Evolutionary conservation across 2,888 invertebrate genomes (phyloP).

Genomic region (Melanargia galathea): DNA sequence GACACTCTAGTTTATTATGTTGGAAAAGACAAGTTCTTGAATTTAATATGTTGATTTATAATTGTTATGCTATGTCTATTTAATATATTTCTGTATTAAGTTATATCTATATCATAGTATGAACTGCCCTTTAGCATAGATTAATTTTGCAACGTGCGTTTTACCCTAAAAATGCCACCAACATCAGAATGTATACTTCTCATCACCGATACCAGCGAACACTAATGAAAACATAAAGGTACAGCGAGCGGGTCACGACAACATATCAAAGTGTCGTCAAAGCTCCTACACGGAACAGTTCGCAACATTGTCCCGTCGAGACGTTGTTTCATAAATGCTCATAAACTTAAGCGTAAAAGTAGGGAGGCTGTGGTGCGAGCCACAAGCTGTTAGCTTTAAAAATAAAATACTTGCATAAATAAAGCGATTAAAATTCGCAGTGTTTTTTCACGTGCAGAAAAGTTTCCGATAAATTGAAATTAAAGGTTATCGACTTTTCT

Average conservation of each 20-base stretch:
- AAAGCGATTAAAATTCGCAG: too few relatives aligned
- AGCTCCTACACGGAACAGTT: constrained; percentile 66
- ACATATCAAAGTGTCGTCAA: constrained; percentile 62
- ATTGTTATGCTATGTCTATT: too few relatives aligned
- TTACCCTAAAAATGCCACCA: too few relatives aligned
- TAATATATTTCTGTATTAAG: too few relatives aligned
- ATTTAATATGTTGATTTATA: too few relatives aligned
- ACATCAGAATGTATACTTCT: not conserved
- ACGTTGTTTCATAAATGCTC: constrained; percentile 63
- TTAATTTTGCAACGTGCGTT: too few relatives aligned
- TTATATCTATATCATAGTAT: too few relatives aligned
- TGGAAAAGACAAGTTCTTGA: not conserved
- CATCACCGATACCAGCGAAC: not conserved
- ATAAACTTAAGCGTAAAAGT: constrained; percentile 63
- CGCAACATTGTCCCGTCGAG: constrained; percentile 62
- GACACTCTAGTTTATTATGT: constrained; percentile 19
- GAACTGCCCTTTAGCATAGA: too few relatives aligned
- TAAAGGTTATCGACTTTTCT: too few relatives aligned
- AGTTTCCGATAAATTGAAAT: too few relatives aligned
- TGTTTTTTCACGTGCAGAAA: too few relatives aligned
- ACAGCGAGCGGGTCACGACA: constrained; percentile 17
- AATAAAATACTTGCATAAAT: not conserved
- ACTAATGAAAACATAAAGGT: not conserved
- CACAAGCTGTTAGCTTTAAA: constrained; percentile 39
- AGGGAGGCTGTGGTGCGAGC: constrained; percentile 29